A percentile compares a stretch with the other conserved stretches of the same genome.
phyloP scores from a whole-genome alignment of 2,888 invertebrate genomes.

The Thyatira batis region DNA sequence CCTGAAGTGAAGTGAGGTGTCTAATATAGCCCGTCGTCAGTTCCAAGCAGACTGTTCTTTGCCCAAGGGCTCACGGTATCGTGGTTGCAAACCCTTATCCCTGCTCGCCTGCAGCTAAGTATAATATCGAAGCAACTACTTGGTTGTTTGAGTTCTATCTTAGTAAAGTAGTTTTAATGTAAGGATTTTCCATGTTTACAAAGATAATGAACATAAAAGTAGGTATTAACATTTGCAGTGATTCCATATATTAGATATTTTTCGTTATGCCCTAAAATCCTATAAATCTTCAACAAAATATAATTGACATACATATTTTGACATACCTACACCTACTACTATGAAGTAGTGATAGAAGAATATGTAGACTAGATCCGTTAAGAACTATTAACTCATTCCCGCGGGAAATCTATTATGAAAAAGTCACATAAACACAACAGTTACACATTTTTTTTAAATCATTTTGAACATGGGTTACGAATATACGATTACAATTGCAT shows the following conservation, averaged over 20 bases:
- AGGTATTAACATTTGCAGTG: no score
- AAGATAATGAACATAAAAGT: no score
- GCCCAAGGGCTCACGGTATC: background rate
- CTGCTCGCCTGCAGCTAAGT: background rate
- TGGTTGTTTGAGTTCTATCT: background rate
- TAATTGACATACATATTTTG: no score
- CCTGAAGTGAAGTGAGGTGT: background rate
- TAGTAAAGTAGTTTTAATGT: no score
- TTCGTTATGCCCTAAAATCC: no score
- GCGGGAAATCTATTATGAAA: background rate
- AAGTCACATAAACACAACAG: background rate
- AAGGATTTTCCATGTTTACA: no score
- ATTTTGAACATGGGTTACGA: slow-evolving; percentile 25
- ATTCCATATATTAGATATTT: no score
- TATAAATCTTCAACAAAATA: no score
- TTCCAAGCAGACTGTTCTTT: background rate
- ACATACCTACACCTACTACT: no score
- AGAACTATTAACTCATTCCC: background rate
- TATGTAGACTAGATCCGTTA: background rate
- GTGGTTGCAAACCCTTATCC: background rate
- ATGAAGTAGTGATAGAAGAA: no score
- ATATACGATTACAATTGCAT: slow-evolving; percentile 52
- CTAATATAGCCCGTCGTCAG: background rate
- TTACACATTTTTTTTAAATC: background rate
- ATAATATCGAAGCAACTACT: background rate